Conservation (phyloP, 1,140 invertebrate species). For the Papilio xuthus region DNA sequence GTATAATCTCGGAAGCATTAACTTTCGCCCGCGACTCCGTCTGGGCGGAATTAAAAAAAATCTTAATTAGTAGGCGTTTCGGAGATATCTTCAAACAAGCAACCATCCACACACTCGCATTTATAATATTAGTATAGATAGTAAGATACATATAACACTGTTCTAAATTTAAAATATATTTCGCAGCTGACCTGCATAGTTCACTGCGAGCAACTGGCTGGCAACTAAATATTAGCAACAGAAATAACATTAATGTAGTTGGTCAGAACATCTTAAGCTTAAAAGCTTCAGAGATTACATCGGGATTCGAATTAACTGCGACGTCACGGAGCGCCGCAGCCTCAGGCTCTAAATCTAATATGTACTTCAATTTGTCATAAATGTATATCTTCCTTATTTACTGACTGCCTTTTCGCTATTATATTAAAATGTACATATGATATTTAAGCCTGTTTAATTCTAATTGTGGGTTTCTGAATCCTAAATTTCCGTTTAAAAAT, state of each 20-base stretch:
- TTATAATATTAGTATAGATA: too few species aligned
- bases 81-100: too few species aligned
- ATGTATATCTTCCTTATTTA: constrained; percentile 20
- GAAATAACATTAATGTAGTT: constrained; percentile 30
- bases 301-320: constrained; percentile 34
- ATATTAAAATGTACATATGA: background rate
- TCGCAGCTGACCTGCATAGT: background rate
- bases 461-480: too few species aligned
- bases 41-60: too few species aligned
- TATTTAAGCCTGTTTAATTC: too few species aligned
- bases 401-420: background rate
- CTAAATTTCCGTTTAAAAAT: too few species aligned
- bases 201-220: background rate
- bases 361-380: constrained; percentile 29
- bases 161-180: background rate
- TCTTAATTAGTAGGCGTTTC: too few species aligned
- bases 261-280: constrained; percentile 31
- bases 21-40: too few species aligned
- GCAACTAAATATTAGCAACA: constrained; percentile 23
- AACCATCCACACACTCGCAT: too few species aligned
- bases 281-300: constrained; percentile 37
- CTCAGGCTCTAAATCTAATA: constrained; percentile 35
- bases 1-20: too few species aligned
- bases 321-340: constrained; percentile 31
- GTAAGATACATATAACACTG: background rate